These are phyloP conservation scores for Drosophila picticornis DNA, from an alignment of 2,888 invertebrate species.

Conservation along the genomic window DNA sequence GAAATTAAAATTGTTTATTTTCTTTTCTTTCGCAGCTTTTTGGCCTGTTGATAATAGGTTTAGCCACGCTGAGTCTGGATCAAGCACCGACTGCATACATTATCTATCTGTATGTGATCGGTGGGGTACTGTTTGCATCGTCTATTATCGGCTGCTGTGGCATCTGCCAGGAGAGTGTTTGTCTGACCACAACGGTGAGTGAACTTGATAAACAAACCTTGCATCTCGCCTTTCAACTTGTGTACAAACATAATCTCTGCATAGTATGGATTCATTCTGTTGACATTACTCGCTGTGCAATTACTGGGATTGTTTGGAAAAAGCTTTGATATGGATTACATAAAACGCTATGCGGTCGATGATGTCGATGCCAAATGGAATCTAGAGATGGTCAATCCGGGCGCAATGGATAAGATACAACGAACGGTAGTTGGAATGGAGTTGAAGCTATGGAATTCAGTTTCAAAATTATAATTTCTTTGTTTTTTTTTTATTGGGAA, in stretches of 20 bases:
- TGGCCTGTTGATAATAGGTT: slow-evolving; percentile 67
- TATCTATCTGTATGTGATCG: slow-evolving; percentile 67
- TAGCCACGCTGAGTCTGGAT: slow-evolving; percentile 60
- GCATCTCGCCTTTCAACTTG: slow-evolving; percentile 18
- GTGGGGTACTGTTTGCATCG: slow-evolving; percentile 67
- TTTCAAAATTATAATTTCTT: not conserved
- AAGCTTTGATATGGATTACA: slow-evolving; percentile 87
- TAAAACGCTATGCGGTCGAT: slow-evolving; percentile 86
- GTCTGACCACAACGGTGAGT: slow-evolving; percentile 77
- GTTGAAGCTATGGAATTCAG: not conserved
- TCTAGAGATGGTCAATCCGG: slow-evolving; percentile 68
- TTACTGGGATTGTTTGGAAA: slow-evolving; percentile 88
- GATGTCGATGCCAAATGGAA: slow-evolving; percentile 86
- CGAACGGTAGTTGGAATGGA: slow-evolving; percentile 58
- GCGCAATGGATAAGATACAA: slow-evolving; percentile 79
- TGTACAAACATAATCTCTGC: slow-evolving; percentile 68
- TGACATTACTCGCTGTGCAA: slow-evolving; percentile 90
- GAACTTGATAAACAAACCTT: slow-evolving; percentile 28
- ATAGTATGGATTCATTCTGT: slow-evolving; percentile 90
- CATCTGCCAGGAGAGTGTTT: slow-evolving; percentile 75
- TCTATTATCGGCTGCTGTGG: slow-evolving; percentile 79
- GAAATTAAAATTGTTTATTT: not conserved
- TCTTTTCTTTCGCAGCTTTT: slow-evolving; percentile 58
- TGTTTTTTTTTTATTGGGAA: not conserved
- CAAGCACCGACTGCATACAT: slow-evolving; percentile 66